Evolutionary conservation across 2,113 vertebrate genomes (phyloP).

Genomic region (Alouatta palliata): DNA sequence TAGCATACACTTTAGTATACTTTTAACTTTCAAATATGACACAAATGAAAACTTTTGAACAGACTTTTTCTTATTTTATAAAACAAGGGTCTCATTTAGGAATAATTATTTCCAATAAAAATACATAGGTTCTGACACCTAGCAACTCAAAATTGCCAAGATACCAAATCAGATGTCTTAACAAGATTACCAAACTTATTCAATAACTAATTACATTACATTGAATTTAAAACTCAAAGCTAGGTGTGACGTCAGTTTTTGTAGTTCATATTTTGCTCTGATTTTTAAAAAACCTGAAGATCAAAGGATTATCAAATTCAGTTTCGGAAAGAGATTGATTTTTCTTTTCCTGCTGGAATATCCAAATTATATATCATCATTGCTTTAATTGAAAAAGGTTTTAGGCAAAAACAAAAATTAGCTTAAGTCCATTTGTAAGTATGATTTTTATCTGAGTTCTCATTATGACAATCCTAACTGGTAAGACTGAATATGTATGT

Average conservation of each 20-base stretch:
- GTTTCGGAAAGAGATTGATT: constrained; percentile 75
- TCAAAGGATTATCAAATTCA: constrained; percentile 72
- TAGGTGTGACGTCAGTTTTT: constrained; percentile 79
- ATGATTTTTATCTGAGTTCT: not conserved
- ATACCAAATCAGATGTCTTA: constrained; percentile 83
- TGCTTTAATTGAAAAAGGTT: constrained; percentile 65
- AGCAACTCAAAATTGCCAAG: constrained; percentile 81
- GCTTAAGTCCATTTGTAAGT: not conserved
- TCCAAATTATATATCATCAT: constrained; percentile 68
- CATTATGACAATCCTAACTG: not conserved
- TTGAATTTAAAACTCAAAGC: constrained; percentile 83
- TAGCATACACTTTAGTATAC: not conserved
- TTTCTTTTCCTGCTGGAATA: constrained; percentile 73
- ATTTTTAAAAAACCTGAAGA: constrained; percentile 80
- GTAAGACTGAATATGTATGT: not conserved
- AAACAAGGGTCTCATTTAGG: constrained; percentile 79
- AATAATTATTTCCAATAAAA: constrained; percentile 82
- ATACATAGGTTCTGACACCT: constrained; percentile 79
- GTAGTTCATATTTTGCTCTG: constrained; percentile 82
- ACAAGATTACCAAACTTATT: constrained; percentile 82
- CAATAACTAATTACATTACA: constrained; percentile 82
- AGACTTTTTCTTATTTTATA: constrained; percentile 49
- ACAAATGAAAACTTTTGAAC: constrained; percentile 58
- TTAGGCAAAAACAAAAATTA: constrained; percentile 9
- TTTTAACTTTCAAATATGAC: constrained; percentile 63